A percentile compares a stretch with the other conserved stretches of the same genome.
Conservation (phyloP, 1,140 invertebrate genomes). For the Tetramorium parvispinum region DNA sequence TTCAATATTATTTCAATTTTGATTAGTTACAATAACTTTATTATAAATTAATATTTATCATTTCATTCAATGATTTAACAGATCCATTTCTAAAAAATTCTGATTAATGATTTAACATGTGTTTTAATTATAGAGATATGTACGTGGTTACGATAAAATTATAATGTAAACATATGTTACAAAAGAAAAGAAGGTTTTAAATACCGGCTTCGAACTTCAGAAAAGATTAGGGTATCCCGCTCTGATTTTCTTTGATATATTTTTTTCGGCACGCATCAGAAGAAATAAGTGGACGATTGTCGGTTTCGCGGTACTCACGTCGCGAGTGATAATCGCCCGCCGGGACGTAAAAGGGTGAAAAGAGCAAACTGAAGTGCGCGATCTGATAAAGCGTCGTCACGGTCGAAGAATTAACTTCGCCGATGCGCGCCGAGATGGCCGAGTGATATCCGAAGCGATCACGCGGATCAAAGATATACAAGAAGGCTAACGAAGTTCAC, state of each 20-base stretch:
- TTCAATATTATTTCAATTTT: neutral
- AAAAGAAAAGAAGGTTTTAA: neutral
- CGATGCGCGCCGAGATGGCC: slow-evolving; percentile 33
- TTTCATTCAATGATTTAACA: neutral
- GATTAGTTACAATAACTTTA: neutral
- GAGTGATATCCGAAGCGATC: slow-evolving; percentile 53
- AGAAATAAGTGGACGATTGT: slow-evolving; percentile 11
- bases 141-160: no score
- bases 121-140: neutral
- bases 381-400: slow-evolving; percentile 58
- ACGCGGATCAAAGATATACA: slow-evolving; percentile 54
- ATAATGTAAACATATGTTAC: neutral
- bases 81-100: neutral
- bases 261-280: neutral
- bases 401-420: slow-evolving; percentile 57
- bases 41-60: neutral
- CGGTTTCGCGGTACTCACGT: neutral
- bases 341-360: slow-evolving; percentile 33
- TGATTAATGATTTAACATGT: neutral
- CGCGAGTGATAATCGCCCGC: slow-evolving; percentile 5
- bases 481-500: slow-evolving; percentile 54
- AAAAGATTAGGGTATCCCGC: neutral
- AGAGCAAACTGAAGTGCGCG: slow-evolving; percentile 3
- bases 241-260: neutral
- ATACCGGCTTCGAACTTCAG: no score